These are phyloP conservation scores for Thomomys bottae DNA, from an alignment of 2,113 vertebrate genomes.

Conservation along the genomic window DNA sequence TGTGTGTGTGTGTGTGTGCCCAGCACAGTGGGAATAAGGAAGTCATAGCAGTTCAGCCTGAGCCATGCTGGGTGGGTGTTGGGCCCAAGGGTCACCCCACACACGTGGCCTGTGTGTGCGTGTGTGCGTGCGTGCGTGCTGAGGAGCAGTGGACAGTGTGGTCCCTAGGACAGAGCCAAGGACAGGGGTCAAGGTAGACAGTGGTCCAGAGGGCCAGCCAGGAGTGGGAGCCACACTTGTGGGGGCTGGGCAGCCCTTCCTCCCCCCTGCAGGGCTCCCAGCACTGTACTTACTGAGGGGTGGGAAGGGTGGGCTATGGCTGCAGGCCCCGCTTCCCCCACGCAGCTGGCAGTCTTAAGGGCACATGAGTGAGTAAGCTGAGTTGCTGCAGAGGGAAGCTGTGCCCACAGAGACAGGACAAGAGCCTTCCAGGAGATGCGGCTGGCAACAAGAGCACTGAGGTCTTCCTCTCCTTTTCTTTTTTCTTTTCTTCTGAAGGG, in stretches of 20 bases:
- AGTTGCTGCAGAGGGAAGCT: constrained; percentile 60
- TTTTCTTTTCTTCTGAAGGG: constrained; percentile 79
- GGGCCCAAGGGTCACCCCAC: not conserved
- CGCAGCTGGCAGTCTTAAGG: constrained; percentile 67
- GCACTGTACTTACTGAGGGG: too few species aligned
- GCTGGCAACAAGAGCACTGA: constrained; percentile 64
- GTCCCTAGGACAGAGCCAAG: not conserved
- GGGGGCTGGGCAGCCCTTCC: not conserved
- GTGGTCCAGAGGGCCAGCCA: not conserved
- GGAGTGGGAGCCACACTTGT: not conserved
- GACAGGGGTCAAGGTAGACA: not conserved
- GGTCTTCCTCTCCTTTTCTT: constrained; percentile 66
- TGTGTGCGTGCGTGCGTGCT: too few species aligned
- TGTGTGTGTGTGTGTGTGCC: not conserved
- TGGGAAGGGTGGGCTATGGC: not conserved
- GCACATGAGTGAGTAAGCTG: constrained; percentile 76
- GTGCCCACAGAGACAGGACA: constrained; percentile 45
- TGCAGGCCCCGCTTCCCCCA: constrained; percentile 43
- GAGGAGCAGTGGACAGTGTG: not conserved
- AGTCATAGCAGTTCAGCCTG: not conserved
- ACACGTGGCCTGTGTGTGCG: not conserved
- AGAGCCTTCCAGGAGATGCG: constrained; percentile 63
- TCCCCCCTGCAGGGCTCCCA: not conserved
- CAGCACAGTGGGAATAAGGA: not conserved
- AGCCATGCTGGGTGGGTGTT: not conserved